Evolutionary conservation across 2,888 invertebrate genomes (phyloP), one percentile per base, ranked within the genome.

Genomic region (Leptopterna dolabrata): DNA sequence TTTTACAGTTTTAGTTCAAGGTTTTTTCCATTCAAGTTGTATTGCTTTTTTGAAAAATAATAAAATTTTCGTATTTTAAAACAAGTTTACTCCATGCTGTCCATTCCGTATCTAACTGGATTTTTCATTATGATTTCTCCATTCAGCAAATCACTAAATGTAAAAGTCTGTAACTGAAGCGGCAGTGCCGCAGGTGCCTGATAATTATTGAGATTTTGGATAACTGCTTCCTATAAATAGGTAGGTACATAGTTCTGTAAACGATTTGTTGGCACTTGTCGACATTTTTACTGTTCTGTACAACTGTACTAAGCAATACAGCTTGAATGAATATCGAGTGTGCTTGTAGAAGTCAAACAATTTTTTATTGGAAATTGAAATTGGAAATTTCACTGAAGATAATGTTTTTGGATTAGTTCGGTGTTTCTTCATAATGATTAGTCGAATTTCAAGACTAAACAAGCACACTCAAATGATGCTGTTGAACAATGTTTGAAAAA

Each of bases 21-120:
- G 16, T 24, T n/a, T n/a, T 16, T 43, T 81, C 16, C 81, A n/a
- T 81, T 81, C 55, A 27, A 81, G 24, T 51, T 81, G 81, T 16
- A 30, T 81, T 19, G 81, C 55, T 81, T 30, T n/a, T 27, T 29
- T 11, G 55, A 55, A 55, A 55, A 81, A 81, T 55, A 30, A 55
- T 55, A 81, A 47, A 29, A 1, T 13, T 7, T 63, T 63, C 19
- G 63, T n/a, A n/a, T n/a, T 51, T n/a, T 19, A 16, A 51, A 16
- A 14, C 6, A n/a, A n/a, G 63, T 27, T 0, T 9, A 19, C 27
- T n/a, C 29, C 76, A 43, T 76, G 24, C 36, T 4, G 36, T 36
- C 36, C 2, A 36, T n/a, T n/a, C n/a, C n/a, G 16, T 71, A 36
- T 36, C 29, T 29, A 29, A 73, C 3, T 36, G 36, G 27, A 36